Conservation (phyloP, 1,140 invertebrate genomes). For the Aleiodes sp. region DNA sequence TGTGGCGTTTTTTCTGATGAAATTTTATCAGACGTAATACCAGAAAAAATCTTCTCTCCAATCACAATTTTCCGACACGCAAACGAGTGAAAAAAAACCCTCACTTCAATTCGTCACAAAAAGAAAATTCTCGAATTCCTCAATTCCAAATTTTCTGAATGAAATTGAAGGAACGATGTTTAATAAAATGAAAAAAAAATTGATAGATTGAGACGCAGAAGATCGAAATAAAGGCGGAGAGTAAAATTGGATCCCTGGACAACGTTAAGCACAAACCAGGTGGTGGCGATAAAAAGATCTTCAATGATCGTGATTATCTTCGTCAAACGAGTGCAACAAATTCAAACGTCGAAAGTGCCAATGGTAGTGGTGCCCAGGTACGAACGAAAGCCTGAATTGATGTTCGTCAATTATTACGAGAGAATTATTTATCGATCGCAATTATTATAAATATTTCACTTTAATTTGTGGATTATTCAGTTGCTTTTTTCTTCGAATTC, state of each 20-base stretch:
- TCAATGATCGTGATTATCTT: slow-evolving; percentile 93
- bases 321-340: slow-evolving; percentile 80
- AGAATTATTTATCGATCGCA: too few species aligned
- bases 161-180: slow-evolving; percentile 15
- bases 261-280: slow-evolving; percentile 94
- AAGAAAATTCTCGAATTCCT: too few species aligned
- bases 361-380: slow-evolving; percentile 76
- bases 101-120: too few species aligned
- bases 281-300: slow-evolving; percentile 93
- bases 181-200: slow-evolving; percentile 30
- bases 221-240: slow-evolving; percentile 84
- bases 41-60: too few species aligned
- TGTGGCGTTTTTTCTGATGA: too few species aligned
- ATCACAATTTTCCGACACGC: too few species aligned
- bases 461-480: too few species aligned
- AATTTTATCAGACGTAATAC: too few species aligned
- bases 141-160: too few species aligned
- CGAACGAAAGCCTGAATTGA: slow-evolving; percentile 23
- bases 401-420: neutral
- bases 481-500: too few species aligned
- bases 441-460: neutral
- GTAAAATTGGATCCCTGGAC: slow-evolving; percentile 90
- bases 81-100: too few species aligned
- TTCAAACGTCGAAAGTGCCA: slow-evolving; percentile 71
- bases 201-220: slow-evolving; percentile 88